Base-by-base conservation (phyloP, 2,888 invertebrate species). In the Chrysina gloriosa region DNA sequence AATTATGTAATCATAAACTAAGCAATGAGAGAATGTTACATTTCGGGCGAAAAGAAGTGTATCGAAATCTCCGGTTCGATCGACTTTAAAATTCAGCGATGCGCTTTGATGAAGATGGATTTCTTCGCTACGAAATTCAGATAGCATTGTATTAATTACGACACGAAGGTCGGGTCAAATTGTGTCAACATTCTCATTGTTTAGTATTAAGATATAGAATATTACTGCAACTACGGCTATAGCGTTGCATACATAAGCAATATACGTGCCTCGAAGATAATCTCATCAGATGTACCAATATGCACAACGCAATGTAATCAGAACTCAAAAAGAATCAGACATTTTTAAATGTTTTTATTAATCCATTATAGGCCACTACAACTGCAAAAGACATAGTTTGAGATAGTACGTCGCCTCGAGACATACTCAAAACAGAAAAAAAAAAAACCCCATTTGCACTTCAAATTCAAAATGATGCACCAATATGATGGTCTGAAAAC, bases 151-250 rank as follows among this genome's bases (percentile, higher is more conserved):
- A 27, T 19, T 27, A 27, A 42, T 61, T 61, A 61, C 58, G 36
- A 61, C 42, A 61, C 27, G 58, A 61, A 61, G 58, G 58, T 61
- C 58, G 19, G 42, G 42, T 61, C 58, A 42, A 61, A 11, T 42
- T 42, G 58, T 61, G 58, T 27, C 58, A 61, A 61, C 42, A 42
- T 19, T 45, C 21, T 27, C 16, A 61, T 61, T 61, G 58, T 61
- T 61, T 7, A 21, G 42, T 58, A 14, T 11, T 34, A 34, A 14
- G 19, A 61, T 42, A 39, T 42, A 4, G 36, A 56, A 42, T 42
- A 14, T 61, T 61, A 9, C 58, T 31, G n/a, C 25, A 42, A 16
- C 42, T 11, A 7, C 42, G 16, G n/a, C n/a, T n/a, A 11, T 42
- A 42, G 27, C 42, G n/a, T 42, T 61, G 27, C 58, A 61, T 27